Conservation (phyloP, 2,797 vertebrate species). For the Lepilemur septentrionalis region DNA sequence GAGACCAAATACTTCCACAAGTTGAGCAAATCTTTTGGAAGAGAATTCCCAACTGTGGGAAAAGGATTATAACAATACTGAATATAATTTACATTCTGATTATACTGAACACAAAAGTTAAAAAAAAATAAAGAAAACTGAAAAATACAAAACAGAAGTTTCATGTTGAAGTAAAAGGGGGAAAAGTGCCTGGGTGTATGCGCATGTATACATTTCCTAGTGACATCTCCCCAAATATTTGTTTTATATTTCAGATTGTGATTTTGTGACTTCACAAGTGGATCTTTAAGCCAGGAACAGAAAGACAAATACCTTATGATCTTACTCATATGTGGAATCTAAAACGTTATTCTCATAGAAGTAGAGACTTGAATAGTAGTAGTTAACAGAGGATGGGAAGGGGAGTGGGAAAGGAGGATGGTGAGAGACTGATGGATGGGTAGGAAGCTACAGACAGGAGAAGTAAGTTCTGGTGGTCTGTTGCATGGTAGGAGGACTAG, state of each 20-base stretch:
- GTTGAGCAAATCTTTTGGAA: background rate
- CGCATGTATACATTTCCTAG: background rate
- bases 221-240: background rate
- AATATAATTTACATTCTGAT: background rate
- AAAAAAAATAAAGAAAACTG: background rate
- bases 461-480: background rate
- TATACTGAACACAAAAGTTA: background rate
- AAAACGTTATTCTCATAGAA: background rate
- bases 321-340: background rate
- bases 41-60: background rate
- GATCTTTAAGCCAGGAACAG: background rate
- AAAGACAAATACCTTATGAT: background rate
- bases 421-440: background rate
- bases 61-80: background rate
- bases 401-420: accelerated
- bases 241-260: background rate
- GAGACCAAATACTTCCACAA: background rate
- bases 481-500: background rate
- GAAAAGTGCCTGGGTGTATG: background rate
- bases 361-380: background rate
- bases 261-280: background rate
- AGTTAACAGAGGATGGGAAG: background rate
- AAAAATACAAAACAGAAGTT: background rate
- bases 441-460: background rate
- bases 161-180: background rate